Evolutionary conservation across 2,797 vertebrate species (phyloP), one percentile per base, ranked within the genome.

Genomic region (Enteromius afrohamiltoni): DNA sequence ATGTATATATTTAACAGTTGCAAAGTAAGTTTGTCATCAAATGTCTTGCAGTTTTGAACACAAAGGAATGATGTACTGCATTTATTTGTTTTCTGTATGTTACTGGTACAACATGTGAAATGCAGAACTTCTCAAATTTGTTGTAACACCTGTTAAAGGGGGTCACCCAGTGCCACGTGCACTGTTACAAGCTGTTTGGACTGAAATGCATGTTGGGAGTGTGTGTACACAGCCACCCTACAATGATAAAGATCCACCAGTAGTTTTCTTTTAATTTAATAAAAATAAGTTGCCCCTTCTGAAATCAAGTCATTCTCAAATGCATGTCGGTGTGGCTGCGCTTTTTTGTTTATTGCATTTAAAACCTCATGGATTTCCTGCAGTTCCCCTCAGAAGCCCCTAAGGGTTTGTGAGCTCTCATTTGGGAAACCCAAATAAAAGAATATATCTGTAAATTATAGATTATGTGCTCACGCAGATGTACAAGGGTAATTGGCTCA

Each of bases 401-500:
- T 11, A 42, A 60, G 51, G 74, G 53, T 60, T 23, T 1, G 16
- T 9, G 6, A 37, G 16, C 11, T 34, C 3, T 19, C 6, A 7
- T 70, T 70, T 40, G 19, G 65, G 34, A 37, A 68, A 40, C 34
- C 65, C 26, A 8, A 29, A 23, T 10, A 40, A 14, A 26, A 79
- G 16, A 79, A 40, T 40, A 19, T 23, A 21, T 71, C 19, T 31
- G 40, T 62, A 71, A 62, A 34, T 73, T 45, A 60, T 31, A 62
- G 45, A 80, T 16, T 31, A 62, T 74, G 29, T 82, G 80, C 29
- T 65, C 55, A 7, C 9, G 16, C 69, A 75, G 70, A 75, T 74
- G 29, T 82, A 74, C 34, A 74, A 40, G 70, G 26, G 67, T 75
- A 55, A 75, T 82, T 82, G 62, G 21, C 31, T 76, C 34, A 82